A percentile compares a stretch with the other conserved stretches of the same genome.
phyloP scores from a whole-genome alignment of 2,113 vertebrate genomes.

The Hippocampus zosterae region DNA sequence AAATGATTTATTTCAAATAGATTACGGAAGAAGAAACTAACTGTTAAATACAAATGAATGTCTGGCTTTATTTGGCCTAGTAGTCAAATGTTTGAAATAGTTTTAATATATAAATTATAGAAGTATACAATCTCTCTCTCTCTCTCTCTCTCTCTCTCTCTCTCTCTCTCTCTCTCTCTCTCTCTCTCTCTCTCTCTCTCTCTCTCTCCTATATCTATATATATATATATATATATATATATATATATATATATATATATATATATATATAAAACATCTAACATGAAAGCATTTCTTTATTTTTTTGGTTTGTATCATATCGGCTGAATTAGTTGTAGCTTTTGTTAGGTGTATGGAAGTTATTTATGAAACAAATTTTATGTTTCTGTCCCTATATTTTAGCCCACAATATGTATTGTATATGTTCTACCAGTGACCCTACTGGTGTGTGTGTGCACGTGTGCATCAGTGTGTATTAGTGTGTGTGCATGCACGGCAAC shows the following conservation, averaged over 20 bases:
- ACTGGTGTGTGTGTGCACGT: slow-evolving; percentile 27
- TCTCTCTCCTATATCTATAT: too few relatives aligned
- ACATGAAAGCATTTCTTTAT: slow-evolving; percentile 90
- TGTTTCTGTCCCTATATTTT: slow-evolving; percentile 80
- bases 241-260: too few relatives aligned
- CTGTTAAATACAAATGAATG: slow-evolving; percentile 88
- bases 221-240: too few relatives aligned
- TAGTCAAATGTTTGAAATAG: slow-evolving; percentile 84
- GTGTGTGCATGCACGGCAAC: slow-evolving; percentile 36
- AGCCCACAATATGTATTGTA: slow-evolving; percentile 75
- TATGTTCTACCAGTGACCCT: slow-evolving; percentile 53
- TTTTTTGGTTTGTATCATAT: slow-evolving; percentile 93
- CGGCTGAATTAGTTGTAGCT: slow-evolving; percentile 84
- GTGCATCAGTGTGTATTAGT: background rate
- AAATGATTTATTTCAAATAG: slow-evolving; percentile 67
- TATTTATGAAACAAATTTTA: slow-evolving; percentile 86
- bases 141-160: too few relatives aligned
- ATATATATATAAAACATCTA: slow-evolving; percentile 75
- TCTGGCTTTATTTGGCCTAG: slow-evolving; percentile 90
- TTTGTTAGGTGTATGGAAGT: slow-evolving; percentile 88
- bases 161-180: too few relatives aligned
- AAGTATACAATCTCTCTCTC: slow-evolving; percentile 41
- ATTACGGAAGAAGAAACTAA: slow-evolving; percentile 75
- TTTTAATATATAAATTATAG: slow-evolving; percentile 82
- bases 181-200: too few relatives aligned